Percentiles rank a stretch among this genome's conserved stretches.
Evolutionary conservation across 2,888 invertebrate species (phyloP).

Genomic region (Monochamus alternatus): DNA sequence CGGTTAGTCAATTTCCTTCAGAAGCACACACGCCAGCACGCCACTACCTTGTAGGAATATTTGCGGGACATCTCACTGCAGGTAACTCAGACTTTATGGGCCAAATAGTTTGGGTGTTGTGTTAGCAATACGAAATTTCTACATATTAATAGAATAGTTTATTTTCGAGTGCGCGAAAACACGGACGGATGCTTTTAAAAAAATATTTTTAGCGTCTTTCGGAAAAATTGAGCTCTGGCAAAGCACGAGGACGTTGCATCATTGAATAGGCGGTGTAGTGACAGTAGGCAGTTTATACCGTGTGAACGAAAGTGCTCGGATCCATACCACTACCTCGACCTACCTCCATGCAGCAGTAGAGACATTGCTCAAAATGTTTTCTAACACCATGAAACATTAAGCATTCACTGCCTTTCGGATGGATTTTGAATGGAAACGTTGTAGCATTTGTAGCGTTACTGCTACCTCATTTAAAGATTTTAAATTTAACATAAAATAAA

Average conservation of each 20-base stretch:
- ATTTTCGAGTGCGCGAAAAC: conserved; percentile 18
- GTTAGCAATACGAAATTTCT: conserved; percentile 20
- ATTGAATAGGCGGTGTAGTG: neutral
- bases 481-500: too few relatives aligned
- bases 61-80: conserved; percentile 22
- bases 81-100: conserved; percentile 4
- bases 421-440: too few relatives aligned
- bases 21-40: conserved; percentile 5
- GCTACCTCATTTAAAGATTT: too few relatives aligned
- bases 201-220: conserved; percentile 18
- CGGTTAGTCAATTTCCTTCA: neutral
- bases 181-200: conserved; percentile 15
- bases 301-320: too few relatives aligned
- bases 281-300: too few relatives aligned
- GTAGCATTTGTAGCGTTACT: too few relatives aligned
- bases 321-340: too few relatives aligned
- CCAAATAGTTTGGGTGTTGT: conserved; percentile 15
- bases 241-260: neutral
- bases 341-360: too few relatives aligned
- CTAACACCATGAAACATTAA: too few relatives aligned
- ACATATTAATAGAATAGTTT: conserved; percentile 27
- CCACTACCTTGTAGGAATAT: conserved; percentile 30
- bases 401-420: too few relatives aligned
- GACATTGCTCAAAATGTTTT: too few relatives aligned
- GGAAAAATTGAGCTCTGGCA: neutral